Evolutionary conservation across 2,113 vertebrate species (phyloP).

Genomic region (Reinhardtius hippoglossoides): DNA sequence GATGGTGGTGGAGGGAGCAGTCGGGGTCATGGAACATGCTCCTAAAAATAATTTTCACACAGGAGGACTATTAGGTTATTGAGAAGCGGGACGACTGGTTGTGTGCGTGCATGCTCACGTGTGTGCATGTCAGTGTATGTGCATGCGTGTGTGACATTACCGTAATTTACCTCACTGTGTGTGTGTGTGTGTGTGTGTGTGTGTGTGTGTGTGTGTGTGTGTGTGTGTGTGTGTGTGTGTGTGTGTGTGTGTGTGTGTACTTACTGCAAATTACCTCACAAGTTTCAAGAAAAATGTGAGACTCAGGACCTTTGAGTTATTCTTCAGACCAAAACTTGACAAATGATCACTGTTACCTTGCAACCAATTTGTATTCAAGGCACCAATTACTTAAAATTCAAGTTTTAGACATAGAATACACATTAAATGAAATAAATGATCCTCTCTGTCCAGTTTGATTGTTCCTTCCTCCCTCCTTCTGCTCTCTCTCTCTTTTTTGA

Average conservation of each 20-base stretch:
- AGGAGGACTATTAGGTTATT: constrained; percentile 92
- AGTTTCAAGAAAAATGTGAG: constrained; percentile 35
- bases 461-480: constrained; percentile 8
- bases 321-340: constrained; percentile 17
- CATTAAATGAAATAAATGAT: constrained; percentile 34
- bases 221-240: constrained; percentile 2
- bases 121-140: constrained; percentile 1
- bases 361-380: constrained; percentile 24
- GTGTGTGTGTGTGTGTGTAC: constrained; percentile 1
- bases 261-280: constrained; percentile 49
- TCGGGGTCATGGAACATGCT: constrained; percentile 64
- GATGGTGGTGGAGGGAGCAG: constrained; percentile 41
- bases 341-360: constrained; percentile 1
- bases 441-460: constrained; percentile 9
- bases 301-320: constrained; percentile 9
- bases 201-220: constrained; percentile 8
- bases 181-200: constrained; percentile 7
- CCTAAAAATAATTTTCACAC: constrained; percentile 96
- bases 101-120: constrained; percentile 18
- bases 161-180: not conserved
- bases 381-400: constrained; percentile 16
- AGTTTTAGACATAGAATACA: constrained; percentile 18
- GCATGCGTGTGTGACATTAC: constrained; percentile 9
- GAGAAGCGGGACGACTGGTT: constrained; percentile 84
- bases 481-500: constrained; percentile 12